Evolutionary conservation across 2,113 vertebrate species (phyloP).

Genomic region (Bos javanicus): DNA sequence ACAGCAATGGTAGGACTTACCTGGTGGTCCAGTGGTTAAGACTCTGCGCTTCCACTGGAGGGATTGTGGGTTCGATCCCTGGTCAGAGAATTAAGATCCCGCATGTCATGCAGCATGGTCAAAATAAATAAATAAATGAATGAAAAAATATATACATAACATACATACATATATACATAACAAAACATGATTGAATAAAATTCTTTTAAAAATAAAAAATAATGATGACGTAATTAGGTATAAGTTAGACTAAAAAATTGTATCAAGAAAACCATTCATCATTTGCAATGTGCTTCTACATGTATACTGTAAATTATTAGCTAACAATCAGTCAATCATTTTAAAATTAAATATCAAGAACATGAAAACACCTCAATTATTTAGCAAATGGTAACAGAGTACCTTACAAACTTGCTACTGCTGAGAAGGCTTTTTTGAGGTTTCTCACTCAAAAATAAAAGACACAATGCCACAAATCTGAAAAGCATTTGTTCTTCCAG

Average conservation of each 20-base stretch:
- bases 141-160: neutral
- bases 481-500: slow-evolving; percentile 4
- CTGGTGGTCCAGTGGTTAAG: neutral
- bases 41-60: neutral
- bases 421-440: neutral
- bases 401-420: neutral
- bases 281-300: neutral
- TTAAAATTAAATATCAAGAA: neutral
- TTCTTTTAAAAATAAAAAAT: neutral
- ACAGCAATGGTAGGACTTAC: neutral
- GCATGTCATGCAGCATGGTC: neutral
- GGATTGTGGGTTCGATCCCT: neutral
- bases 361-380: neutral
- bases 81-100: neutral
- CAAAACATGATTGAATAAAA: neutral
- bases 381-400: neutral
- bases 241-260: neutral
- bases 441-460: slow-evolving; percentile 16
- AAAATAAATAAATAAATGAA: neutral
- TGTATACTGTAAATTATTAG: neutral
- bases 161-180: neutral
- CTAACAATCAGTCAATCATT: neutral
- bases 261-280: neutral
- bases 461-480: neutral
- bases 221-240: neutral